Conservation (phyloP, 2,888 invertebrate species). For the Oxycera nigricornis region DNA sequence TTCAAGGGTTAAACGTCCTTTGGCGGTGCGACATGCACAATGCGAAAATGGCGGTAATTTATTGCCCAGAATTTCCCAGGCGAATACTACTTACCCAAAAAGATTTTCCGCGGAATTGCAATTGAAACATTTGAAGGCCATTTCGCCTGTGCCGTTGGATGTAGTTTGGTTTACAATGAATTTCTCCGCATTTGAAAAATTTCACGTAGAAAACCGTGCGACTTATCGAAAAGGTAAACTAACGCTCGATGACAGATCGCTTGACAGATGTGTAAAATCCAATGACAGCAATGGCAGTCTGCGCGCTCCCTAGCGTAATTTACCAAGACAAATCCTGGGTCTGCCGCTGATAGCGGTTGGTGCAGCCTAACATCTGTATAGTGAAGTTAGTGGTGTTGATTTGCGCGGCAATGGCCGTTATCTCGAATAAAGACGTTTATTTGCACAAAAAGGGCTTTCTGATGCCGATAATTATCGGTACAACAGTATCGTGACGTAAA, state of each 20-base stretch:
- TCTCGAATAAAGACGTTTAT: too few relatives aligned
- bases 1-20: background rate
- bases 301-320: too few relatives aligned
- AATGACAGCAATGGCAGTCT: too few relatives aligned
- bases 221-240: background rate
- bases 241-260: background rate
- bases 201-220: background rate
- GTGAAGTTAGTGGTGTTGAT: too few relatives aligned
- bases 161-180: background rate
- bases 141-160: background rate
- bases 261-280: too few relatives aligned
- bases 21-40: background rate
- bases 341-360: too few relatives aligned
- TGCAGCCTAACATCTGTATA: too few relatives aligned
- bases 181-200: background rate
- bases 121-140: slow-evolving; percentile 17
- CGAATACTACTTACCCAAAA: background rate
- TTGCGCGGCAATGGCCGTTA: too few relatives aligned
- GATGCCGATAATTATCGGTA: too few relatives aligned
- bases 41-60: slow-evolving; percentile 9
- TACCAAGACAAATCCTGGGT: too few relatives aligned
- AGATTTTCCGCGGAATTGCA: slow-evolving; percentile 20
- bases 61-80: background rate
- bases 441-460: too few relatives aligned
- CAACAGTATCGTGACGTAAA: too few relatives aligned